Conservation (phyloP, 2,113 vertebrate genomes). For the Anguilla japonica region DNA sequence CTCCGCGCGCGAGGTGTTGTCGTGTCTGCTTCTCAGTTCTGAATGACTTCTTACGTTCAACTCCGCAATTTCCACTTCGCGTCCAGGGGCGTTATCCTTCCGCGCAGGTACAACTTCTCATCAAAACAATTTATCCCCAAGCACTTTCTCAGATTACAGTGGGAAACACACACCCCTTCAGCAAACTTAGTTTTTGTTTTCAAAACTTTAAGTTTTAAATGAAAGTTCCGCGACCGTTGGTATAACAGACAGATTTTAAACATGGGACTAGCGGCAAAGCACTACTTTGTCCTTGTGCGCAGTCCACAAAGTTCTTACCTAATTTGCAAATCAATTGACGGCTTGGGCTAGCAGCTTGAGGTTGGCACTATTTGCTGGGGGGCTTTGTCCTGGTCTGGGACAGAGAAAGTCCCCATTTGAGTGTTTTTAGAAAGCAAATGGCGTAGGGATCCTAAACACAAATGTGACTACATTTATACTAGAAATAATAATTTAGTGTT, state of each 20-base stretch:
- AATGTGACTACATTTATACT: neutral
- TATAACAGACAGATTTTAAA: neutral
- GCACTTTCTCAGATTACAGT: slow-evolving; percentile 18
- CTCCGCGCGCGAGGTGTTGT: slow-evolving; percentile 55
- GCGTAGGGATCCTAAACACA: neutral
- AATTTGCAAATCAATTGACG: slow-evolving; percentile 32
- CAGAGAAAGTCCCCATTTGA: neutral
- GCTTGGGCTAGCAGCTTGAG: slow-evolving; percentile 8
- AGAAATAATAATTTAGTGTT: neutral
- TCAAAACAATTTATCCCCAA: neutral
- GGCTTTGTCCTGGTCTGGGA: neutral
- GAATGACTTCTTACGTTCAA: slow-evolving; percentile 45
- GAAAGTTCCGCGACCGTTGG: neutral
- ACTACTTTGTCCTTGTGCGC: slow-evolving; percentile 10
- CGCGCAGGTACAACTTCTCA: slow-evolving; percentile 23
- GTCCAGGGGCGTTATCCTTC: slow-evolving; percentile 30
- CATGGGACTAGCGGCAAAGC: slow-evolving; percentile 15
- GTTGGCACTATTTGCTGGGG: neutral
- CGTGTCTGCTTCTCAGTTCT: slow-evolving; percentile 55
- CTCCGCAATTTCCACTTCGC: slow-evolving; percentile 20
- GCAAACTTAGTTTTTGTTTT: neutral
- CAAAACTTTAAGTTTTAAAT: neutral
- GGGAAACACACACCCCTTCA: slow-evolving; percentile 4
- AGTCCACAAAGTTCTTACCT: slow-evolving; percentile 15
- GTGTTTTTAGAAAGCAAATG: neutral